phyloP scores from a whole-genome alignment of 2,888 invertebrate genomes.

The Aphidius colemani region DNA sequence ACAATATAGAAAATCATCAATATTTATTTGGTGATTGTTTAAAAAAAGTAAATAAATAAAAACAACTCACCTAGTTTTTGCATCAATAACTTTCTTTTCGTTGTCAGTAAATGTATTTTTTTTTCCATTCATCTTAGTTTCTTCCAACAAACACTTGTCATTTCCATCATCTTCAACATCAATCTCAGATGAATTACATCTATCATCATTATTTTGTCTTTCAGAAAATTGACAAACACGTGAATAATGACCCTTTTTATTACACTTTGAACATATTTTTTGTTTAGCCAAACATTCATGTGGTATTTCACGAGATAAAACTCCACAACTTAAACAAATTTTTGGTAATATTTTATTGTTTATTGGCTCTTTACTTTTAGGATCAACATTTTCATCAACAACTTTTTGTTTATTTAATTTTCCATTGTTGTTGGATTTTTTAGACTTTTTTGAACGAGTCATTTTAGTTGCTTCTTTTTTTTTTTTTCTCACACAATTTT shows the following conservation, averaged over 20 bases:
- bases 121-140: not conserved
- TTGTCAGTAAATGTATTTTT: not conserved
- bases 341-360: not conserved
- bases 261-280: conserved; percentile 1
- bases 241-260: conserved; percentile 3
- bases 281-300: not conserved
- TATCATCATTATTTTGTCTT: not conserved
- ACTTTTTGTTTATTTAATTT: not conserved
- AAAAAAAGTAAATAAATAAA: conserved; percentile 4
- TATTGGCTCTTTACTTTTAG: not conserved
- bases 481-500: not conserved
- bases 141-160: not conserved
- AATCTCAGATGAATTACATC: not conserved
- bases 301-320: not conserved
- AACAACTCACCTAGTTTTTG: not conserved
- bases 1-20: not conserved
- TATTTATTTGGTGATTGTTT: not conserved
- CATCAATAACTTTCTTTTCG: not conserved
- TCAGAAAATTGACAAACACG: not conserved
- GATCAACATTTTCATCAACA: not conserved
- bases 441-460: not conserved
- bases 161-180: not conserved
- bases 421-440: not conserved
- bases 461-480: not conserved
- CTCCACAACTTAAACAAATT: conserved; percentile 3